Conservation (phyloP, 2,888 invertebrate species). For the Drosophila fungiperda region DNA sequence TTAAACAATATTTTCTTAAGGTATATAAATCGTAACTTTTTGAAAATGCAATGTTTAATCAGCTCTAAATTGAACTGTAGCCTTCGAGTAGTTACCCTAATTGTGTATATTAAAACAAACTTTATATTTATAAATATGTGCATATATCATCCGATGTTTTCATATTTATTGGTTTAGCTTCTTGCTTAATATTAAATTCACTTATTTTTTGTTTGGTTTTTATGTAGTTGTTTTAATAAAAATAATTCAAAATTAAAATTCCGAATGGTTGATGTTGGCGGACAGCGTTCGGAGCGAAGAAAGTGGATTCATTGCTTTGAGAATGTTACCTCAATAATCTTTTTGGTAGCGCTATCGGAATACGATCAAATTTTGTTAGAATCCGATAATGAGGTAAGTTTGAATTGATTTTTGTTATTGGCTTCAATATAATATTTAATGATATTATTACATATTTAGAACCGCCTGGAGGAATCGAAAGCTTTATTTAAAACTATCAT, state of each 20-base stretch:
- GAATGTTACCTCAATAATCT: slow-evolving; percentile 99
- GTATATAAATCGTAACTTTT: slow-evolving; percentile 86
- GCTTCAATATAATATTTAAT: background rate
- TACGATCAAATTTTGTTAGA: slow-evolving; percentile 99
- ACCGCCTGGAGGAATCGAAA: slow-evolving; percentile 99
- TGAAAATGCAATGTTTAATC: slow-evolving; percentile 19
- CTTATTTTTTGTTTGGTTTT: slow-evolving; percentile 6
- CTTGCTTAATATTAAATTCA: slow-evolving; percentile 19
- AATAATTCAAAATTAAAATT: slow-evolving; percentile 20
- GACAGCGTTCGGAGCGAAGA: slow-evolving; percentile 99
- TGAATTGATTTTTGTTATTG: background rate
- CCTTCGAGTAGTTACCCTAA: slow-evolving; percentile 20
- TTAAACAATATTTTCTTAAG: slow-evolving; percentile 99
- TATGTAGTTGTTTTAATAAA: background rate
- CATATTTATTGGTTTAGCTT: slow-evolving; percentile 19
- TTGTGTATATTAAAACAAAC: slow-evolving; percentile 17
- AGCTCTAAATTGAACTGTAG: slow-evolving; percentile 29
- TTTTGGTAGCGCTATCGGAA: slow-evolving; percentile 99
- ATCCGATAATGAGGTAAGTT: slow-evolving; percentile 98
- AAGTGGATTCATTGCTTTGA: slow-evolving; percentile 99
- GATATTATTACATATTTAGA: slow-evolving; percentile 86
- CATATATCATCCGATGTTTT: slow-evolving; percentile 22
- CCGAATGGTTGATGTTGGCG: slow-evolving; percentile 99
- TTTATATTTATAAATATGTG: slow-evolving; percentile 12
- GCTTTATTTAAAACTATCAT: slow-evolving; percentile 99